Evolutionary conservation across 2,888 invertebrate genomes (phyloP), one percentile per base, ranked within the genome.

Genomic region (Pyrochroa serraticornis): DNA sequence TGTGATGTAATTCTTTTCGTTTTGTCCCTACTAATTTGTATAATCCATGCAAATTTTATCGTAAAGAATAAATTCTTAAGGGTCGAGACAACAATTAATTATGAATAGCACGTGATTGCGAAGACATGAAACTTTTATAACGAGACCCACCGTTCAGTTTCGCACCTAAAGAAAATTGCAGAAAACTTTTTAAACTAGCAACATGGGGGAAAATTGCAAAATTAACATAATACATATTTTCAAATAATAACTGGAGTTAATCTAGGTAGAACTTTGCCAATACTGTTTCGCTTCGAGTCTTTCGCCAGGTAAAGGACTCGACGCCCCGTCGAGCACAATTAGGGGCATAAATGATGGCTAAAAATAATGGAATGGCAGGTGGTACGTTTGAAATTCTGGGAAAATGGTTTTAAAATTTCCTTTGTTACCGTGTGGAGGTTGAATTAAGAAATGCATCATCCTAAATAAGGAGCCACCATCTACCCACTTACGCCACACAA

Each of bases 201-300:
- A 37, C n/a, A 36, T 13, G 8, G 33, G 33, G n/a, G 47, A 31
- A 47, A 47, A 47, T 47, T 12, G 33, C 37, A 8, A 30, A 37
- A 47, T 47, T 47, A 47, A 31, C 47, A 47, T 44, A 44, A 44
- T 44, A 44, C 44, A 44, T 14, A 47, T 47, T 47, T 47, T 32
- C 47, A 30, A 47, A 47, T 37, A 37, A 38, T 47, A 45, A 45
- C 45, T 35, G 14, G n/a, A 9, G 7, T 41, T 14, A 45, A n/a
- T 22, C 30, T 7, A n/a, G 22, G n/a, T 36, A 22, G 47, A 47
- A 31, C 38, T 47, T 47, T 38, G 38, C 22, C 22, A 22, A 22
- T 22, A 22, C 22, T 5, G 22, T 41, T 7, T 14, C 8, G 22
- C 38, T 10, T n/a, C 22, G 22, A 22, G 22, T 22, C 22, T 5